Conservation (phyloP, 2,888 invertebrate genomes). For the Melinaea menophilus region DNA sequence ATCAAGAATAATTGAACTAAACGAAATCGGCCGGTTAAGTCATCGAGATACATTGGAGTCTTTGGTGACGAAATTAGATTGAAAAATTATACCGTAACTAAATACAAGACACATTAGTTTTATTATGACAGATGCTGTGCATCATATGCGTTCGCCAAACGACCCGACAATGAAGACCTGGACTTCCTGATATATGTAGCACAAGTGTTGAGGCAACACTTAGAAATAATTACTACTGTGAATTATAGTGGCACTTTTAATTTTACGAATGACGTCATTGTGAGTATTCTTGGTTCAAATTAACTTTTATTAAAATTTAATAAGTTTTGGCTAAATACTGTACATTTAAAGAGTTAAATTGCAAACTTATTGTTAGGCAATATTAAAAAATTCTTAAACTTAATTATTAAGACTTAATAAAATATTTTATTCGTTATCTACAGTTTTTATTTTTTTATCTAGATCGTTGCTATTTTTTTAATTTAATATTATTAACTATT, state of each 20-base stretch:
- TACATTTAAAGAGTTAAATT: too few species aligned
- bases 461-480: too few species aligned
- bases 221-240: conserved; percentile 36
- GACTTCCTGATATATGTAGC: conserved; percentile 63
- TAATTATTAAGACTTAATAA: not conserved
- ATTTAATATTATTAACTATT: too few species aligned
- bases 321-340: too few species aligned
- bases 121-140: conserved; percentile 61
- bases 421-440: too few species aligned
- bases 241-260: conserved; percentile 33
- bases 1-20: not conserved
- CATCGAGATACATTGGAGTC: conserved; percentile 36
- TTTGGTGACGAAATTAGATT: conserved; percentile 36
- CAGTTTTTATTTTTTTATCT: too few species aligned
- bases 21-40: conserved; percentile 17
- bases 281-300: conserved; percentile 7
- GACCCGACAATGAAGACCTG: conserved; percentile 53
- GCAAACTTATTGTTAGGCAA: too few species aligned
- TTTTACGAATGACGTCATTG: conserved; percentile 27
- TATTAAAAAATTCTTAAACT: not conserved
- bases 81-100: conserved; percentile 44
- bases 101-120: conserved; percentile 50
- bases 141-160: conserved; percentile 60
- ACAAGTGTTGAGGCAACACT: conserved; percentile 48
- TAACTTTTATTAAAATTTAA: not conserved